A percentile compares a stretch with the other conserved stretches of the same genome.
Evolutionary conservation across 1,140 invertebrate species (phyloP).

Genomic region (Oncopodura yosiiana): DNA sequence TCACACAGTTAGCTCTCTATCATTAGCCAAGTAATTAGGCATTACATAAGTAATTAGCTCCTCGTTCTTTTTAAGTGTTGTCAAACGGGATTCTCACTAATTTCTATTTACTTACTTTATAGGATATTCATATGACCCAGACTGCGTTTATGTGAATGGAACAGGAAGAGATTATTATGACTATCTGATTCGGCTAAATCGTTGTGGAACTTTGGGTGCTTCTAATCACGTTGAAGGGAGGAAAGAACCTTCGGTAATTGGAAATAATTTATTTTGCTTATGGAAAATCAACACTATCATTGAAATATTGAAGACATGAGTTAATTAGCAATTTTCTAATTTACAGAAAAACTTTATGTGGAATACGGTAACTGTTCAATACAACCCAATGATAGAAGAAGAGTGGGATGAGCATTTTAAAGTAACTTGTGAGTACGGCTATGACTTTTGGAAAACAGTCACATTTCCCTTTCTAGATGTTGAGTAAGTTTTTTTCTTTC

Average conservation of each 20-base stretch:
- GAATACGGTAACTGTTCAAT: constrained; percentile 90
- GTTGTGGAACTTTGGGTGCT: constrained; percentile 80
- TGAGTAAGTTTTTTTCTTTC: constrained; percentile 58
- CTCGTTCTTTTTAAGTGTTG: no score
- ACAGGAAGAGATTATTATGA: constrained; percentile 83
- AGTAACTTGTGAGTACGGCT: constrained; percentile 92
- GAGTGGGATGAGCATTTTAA: constrained; percentile 91
- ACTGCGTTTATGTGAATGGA: constrained; percentile 90
- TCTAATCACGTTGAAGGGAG: constrained; percentile 72
- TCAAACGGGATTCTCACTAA: not conserved
- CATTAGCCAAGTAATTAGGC: no score
- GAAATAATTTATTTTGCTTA: not conserved
- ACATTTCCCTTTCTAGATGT: constrained; percentile 89
- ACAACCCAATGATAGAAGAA: constrained; percentile 85
- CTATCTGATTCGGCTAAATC: constrained; percentile 83
- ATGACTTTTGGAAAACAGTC: constrained; percentile 93
- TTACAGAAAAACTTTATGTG: constrained; percentile 84
- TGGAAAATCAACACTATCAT: not conserved
- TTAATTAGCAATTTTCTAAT: constrained; percentile 32
- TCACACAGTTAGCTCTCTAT: no score
- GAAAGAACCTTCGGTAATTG: constrained; percentile 69
- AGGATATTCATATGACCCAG: constrained; percentile 87
- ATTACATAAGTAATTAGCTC: no score
- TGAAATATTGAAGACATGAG: constrained; percentile 2
- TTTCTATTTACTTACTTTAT: constrained; percentile 34